phyloP scores from a whole-genome alignment of 2,113 vertebrate species.

The Oryzias curvinotus region DNA sequence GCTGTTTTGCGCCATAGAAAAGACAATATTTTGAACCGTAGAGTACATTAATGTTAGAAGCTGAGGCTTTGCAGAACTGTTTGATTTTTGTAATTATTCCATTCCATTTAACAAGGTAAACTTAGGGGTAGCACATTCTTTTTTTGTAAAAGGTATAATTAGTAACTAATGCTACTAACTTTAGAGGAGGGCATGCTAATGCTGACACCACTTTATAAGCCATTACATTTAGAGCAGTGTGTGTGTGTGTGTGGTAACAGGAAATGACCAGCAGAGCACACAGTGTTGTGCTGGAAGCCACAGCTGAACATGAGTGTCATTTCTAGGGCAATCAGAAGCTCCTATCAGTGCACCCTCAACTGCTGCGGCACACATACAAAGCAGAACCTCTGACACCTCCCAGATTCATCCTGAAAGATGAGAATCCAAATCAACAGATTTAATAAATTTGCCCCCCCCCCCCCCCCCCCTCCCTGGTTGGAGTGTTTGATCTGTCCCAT shows the following conservation, averaged over 20 bases:
- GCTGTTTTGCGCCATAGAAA: constrained; percentile 54
- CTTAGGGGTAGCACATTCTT: constrained; percentile 12
- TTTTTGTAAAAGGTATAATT: constrained; percentile 28
- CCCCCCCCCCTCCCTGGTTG: constrained; percentile 4
- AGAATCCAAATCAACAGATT: constrained; percentile 20
- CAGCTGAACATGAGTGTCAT: constrained; percentile 31
- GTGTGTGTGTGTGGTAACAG: constrained; percentile 30
- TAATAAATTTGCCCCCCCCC: constrained; percentile 46
- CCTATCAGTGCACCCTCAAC: background rate
- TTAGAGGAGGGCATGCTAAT: constrained; percentile 42
- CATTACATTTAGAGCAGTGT: constrained; percentile 2
- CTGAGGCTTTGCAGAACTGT: constrained; percentile 20
- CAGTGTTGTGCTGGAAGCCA: constrained; percentile 24
- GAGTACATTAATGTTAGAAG: constrained; percentile 53
- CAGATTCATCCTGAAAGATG: constrained; percentile 14
- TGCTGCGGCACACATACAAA: background rate
- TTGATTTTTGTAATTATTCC: constrained; percentile 27
- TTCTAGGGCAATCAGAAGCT: constrained; percentile 47
- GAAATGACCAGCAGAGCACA: constrained; percentile 31
- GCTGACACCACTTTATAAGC: constrained; percentile 16
- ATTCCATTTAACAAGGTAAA: constrained; percentile 41
- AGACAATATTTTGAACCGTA: constrained; percentile 43
- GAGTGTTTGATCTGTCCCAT: constrained; percentile 39
- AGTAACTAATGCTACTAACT: constrained; percentile 37
- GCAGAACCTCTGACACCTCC: background rate